A percentile compares a stretch with the other conserved stretches of the same genome.
Conservation (phyloP, 1,140 invertebrate species). For the Palaemon carinicauda region DNA sequence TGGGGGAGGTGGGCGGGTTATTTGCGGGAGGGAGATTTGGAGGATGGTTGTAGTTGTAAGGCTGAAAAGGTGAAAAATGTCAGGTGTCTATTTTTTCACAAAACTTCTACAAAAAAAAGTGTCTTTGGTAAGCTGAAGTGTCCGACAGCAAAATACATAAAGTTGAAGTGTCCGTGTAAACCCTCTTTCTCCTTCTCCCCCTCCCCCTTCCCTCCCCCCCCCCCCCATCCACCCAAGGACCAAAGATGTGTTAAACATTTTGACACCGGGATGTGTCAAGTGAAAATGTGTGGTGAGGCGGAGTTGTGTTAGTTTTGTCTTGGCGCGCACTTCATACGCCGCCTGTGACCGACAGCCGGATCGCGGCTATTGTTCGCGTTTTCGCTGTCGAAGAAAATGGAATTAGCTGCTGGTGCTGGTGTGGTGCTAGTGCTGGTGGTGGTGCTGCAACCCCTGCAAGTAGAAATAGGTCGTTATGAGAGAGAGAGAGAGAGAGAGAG, state of each 20-base stretch:
- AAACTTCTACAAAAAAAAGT: no score
- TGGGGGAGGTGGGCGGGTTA: no score
- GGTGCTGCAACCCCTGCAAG: not conserved
- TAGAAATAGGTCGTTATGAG: not conserved
- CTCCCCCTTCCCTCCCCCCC: not conserved
- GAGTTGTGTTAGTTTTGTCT: slow-evolving; percentile 57
- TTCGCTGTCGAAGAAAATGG: slow-evolving; percentile 54
- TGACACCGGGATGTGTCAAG: slow-evolving; percentile 49
- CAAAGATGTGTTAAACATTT: slow-evolving; percentile 45
- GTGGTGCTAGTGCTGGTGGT: not conserved
- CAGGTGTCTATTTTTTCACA: no score
- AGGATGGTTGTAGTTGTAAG: no score
- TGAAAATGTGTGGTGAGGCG: slow-evolving; percentile 42
- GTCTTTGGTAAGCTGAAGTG: no score
- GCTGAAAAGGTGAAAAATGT: no score
- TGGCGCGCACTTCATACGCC: slow-evolving; percentile 50
- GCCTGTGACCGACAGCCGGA: slow-evolving; percentile 50
- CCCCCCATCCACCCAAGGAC: not conserved
- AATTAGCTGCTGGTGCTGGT: slow-evolving; percentile 43
- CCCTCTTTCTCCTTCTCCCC: not conserved
- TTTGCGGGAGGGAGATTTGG: no score
- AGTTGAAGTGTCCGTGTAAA: not conserved
- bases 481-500: slow-evolving; percentile 13
- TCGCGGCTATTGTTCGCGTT: slow-evolving; percentile 40
- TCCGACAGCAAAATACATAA: no score